phyloP scores from a whole-genome alignment of 2,888 invertebrate species.

The Pandemis corylana region DNA sequence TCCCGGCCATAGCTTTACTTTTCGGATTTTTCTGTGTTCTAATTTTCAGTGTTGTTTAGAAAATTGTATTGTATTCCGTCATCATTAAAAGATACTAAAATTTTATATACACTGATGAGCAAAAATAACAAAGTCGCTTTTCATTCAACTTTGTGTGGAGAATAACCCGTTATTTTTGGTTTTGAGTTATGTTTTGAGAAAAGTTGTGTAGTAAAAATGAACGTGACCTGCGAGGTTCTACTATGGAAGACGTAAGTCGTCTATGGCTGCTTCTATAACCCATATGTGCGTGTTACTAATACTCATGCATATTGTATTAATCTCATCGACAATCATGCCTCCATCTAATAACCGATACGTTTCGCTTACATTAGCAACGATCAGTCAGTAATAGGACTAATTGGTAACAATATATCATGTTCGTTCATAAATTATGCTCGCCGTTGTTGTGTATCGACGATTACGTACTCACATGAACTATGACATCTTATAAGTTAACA shows the following conservation, averaged over 20 bases:
- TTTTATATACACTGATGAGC: too few species aligned
- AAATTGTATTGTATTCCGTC: too few species aligned
- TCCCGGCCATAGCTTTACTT: too few species aligned
- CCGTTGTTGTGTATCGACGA: background rate
- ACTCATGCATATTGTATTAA: slow-evolving; percentile 29
- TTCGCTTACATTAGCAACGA: slow-evolving; percentile 12
- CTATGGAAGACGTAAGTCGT: background rate
- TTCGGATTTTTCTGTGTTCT: too few species aligned
- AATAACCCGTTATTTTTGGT: too few species aligned
- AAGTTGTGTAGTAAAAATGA: background rate
- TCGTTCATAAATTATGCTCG: background rate
- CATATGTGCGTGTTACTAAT: slow-evolving; percentile 17
- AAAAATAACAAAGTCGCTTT: too few species aligned
- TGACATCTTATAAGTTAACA: background rate
- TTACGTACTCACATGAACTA: background rate
- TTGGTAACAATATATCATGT: background rate
- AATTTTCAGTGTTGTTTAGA: too few species aligned
- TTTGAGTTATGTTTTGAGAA: too few species aligned
- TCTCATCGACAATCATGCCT: slow-evolving; percentile 31
- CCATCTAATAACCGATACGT: slow-evolving; percentile 25
- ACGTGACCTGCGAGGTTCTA: background rate
- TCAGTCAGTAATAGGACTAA: background rate
- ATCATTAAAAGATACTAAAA: too few species aligned
- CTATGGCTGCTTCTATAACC: background rate
- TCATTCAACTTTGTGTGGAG: too few species aligned